phyloP scores from a whole-genome alignment of 2,113 vertebrate genomes.

The Piprites chloris region DNA sequence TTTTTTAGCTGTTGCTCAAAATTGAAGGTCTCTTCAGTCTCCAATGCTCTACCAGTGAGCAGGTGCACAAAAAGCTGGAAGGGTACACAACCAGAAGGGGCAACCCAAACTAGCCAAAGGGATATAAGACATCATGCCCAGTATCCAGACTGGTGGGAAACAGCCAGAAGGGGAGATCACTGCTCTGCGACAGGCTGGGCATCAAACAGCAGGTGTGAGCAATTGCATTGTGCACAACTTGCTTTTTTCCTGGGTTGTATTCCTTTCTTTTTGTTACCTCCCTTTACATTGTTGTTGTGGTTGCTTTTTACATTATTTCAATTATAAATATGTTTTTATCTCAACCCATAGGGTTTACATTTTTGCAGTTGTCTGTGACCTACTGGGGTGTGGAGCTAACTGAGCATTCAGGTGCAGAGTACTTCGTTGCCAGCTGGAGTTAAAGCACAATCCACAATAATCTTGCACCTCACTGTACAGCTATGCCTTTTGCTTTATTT shows the following conservation, averaged over 20 bases:
- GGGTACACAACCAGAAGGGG: not conserved
- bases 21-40: not conserved
- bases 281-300: not conserved
- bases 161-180: not conserved
- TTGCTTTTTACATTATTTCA: not conserved
- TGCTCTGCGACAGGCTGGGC: not conserved
- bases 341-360: not conserved
- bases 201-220: not conserved
- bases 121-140: not conserved
- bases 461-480: not conserved
- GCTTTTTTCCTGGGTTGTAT: not conserved
- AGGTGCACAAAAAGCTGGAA: not conserved
- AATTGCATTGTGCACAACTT: too few species aligned
- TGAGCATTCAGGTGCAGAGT: too few species aligned
- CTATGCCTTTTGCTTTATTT: not conserved
- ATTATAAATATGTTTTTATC: not conserved
- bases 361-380: not conserved
- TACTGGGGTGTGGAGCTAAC: not conserved
- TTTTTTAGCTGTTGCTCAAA: not conserved
- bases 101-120: not conserved
- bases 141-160: not conserved
- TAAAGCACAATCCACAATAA: not conserved
- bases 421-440: not conserved
- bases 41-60: too few species aligned
- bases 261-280: not conserved